Evolutionary conservation across 2,797 vertebrate genomes (phyloP).

Genomic region (Cyclura pinguis): DNA sequence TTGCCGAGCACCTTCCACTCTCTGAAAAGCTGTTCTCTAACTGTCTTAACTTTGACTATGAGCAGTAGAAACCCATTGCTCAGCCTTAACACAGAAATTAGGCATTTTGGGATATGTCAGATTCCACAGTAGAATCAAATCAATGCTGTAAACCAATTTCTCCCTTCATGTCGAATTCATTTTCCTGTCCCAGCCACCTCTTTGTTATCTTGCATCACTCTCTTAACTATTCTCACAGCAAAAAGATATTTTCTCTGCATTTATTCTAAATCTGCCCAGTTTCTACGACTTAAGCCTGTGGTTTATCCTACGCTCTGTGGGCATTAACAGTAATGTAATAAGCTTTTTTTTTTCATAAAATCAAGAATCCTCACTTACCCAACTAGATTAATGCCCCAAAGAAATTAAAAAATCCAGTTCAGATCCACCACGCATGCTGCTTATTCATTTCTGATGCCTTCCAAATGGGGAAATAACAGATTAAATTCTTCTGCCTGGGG

Average conservation of each 20-base stretch:
- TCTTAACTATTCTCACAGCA: neutral
- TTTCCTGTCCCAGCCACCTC: neutral
- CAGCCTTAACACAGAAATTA: neutral
- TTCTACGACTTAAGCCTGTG: constrained; percentile 23
- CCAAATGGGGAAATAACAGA: constrained; percentile 8
- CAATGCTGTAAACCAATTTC: neutral
- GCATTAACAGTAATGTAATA: constrained; percentile 40
- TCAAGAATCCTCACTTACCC: constrained; percentile 29
- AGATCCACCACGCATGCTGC: constrained; percentile 1
- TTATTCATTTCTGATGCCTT: constrained; percentile 29
- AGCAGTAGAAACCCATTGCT: constrained; percentile 2
- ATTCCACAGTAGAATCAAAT: neutral
- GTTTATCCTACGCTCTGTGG: constrained; percentile 28
- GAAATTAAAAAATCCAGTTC: constrained; percentile 25
- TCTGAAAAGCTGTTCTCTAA: neutral
- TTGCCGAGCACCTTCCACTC: neutral
- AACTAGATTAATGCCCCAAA: constrained; percentile 27
- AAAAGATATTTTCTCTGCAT: neutral
- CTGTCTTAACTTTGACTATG: neutral
- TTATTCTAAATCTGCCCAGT: constrained; percentile 35
- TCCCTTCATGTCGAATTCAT: neutral
- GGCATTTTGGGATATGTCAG: neutral
- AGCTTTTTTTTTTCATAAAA: neutral
- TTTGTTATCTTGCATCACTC: neutral
- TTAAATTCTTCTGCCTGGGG: constrained; percentile 6